Evolutionary conservation across 2,888 invertebrate species (phyloP).

Genomic region (Drosophila leonis): DNA sequence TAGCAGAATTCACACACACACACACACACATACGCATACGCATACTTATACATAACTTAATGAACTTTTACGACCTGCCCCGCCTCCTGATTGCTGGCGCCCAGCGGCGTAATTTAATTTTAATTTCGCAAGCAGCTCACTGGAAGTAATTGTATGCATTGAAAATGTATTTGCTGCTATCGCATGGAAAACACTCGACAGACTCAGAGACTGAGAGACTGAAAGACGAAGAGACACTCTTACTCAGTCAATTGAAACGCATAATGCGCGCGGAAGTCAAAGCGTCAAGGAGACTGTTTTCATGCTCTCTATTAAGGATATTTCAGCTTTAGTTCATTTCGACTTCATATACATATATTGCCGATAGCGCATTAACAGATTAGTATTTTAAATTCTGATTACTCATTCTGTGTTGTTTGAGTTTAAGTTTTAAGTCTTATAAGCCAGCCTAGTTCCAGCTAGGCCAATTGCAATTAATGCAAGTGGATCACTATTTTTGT

Average conservation of each 20-base stretch:
- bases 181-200: constrained; percentile 70
- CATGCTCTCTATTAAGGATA: constrained; percentile 1
- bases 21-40: background rate
- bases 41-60: constrained; percentile 62
- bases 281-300: background rate
- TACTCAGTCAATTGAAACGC: constrained; percentile 41
- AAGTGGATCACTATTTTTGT: background rate
- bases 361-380: background rate
- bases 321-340: background rate
- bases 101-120: constrained; percentile 71
- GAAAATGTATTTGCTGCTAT: constrained; percentile 76
- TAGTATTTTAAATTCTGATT: background rate
- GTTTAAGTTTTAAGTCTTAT: background rate
- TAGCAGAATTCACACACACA: constrained; percentile 34
- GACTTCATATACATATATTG: background rate
- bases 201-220: constrained; percentile 18
- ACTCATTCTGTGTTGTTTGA: background rate
- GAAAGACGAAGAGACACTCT: constrained; percentile 2
- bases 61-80: constrained; percentile 62
- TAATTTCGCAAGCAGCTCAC: constrained; percentile 79
- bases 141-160: constrained; percentile 81
- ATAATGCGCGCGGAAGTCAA: constrained; percentile 21
- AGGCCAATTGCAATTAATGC: background rate
- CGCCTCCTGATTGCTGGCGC: constrained; percentile 8
- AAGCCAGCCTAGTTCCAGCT: background rate